Conservation (phyloP, 2,888 invertebrate genomes). For the Automeris io region DNA sequence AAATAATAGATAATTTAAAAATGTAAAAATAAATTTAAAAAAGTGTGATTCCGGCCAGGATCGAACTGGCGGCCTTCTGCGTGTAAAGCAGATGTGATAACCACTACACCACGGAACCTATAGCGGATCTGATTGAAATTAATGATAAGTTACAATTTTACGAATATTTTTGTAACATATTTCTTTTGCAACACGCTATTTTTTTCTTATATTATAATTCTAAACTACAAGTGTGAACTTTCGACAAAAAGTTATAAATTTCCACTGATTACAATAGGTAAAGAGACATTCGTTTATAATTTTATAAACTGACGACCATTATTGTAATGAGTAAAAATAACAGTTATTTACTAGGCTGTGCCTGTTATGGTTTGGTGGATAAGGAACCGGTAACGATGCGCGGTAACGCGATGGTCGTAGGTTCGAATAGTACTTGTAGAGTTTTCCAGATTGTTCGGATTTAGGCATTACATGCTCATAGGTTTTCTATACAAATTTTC, state of each 20-base stretch:
- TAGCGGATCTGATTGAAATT: background rate
- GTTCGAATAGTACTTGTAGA: background rate
- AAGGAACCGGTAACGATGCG: too few relatives aligned
- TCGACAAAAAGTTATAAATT: too few relatives aligned
- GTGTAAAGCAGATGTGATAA: constrained; percentile 72
- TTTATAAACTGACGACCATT: too few relatives aligned
- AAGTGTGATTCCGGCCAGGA: constrained; percentile 68
- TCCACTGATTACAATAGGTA: too few relatives aligned
- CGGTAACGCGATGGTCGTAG: background rate
- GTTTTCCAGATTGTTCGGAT: background rate
- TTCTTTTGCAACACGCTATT: background rate
- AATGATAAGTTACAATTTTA: accelerated
- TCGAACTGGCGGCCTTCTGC: constrained; percentile 75
- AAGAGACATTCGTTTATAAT: too few relatives aligned
- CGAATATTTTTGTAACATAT: background rate
- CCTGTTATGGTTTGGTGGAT: too few relatives aligned
- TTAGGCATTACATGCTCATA: too few relatives aligned
- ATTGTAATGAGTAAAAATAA: too few relatives aligned
- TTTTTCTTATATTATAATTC: background rate
- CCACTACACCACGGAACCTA: constrained; percentile 70
- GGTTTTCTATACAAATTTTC: too few relatives aligned
- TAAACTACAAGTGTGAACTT: too few relatives aligned
- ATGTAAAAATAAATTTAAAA: constrained; percentile 23
- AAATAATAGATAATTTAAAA: background rate
- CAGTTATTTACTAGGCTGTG: too few relatives aligned